Base-by-base conservation (phyloP, 2,797 vertebrate genomes). In the Mycteria americana region DNA sequence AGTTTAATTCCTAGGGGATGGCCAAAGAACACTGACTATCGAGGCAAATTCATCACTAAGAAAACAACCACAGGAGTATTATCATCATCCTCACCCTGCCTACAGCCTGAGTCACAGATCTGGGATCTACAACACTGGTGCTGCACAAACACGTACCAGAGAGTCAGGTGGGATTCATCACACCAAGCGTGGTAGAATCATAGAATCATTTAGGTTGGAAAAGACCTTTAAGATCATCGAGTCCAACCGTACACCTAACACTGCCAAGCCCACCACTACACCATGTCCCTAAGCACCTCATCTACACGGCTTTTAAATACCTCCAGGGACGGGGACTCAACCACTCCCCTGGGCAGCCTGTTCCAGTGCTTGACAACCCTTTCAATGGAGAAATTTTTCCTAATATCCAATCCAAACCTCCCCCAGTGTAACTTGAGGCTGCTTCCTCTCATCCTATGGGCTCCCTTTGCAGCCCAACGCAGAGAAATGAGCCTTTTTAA, bases 371-470 rank as follows among this genome's bases (percentile, higher is more conserved):
- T 12, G 17, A 28, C 1, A 18, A 18, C 16, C 24, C 24, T 27
- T 27, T 37, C 7, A 9, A 35, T 4, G 33, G 22, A 69, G 33
- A 46, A 60, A 33, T 41, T 54, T 15, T 35, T 13, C 56, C 59
- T 13, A 13, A 18, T 18, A 7, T 10, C 30, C 50, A 46, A 4
- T 4, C 41, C 43, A 9, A 74, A 39, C 46, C 39, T 63, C 4
- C 14, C 31, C 51, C 33, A 75, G 72, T 2, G 1, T 43, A 62
- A 35, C n/a, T 4, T 22, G 33, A 24, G 12, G 43, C 39, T 10
- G 5, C 2, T 62, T 18, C 35, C n/a, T 41, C 10, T 82, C 6
- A 0, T 45, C 46, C 56, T 8, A 2, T 0, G 1, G 41, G 59
- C 53, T 72, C 33, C 24, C 35, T 41, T 11, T 24, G 64, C 51